phyloP scores from a whole-genome alignment of 2,797 vertebrate species.

The Oreochromis mossambicus region DNA sequence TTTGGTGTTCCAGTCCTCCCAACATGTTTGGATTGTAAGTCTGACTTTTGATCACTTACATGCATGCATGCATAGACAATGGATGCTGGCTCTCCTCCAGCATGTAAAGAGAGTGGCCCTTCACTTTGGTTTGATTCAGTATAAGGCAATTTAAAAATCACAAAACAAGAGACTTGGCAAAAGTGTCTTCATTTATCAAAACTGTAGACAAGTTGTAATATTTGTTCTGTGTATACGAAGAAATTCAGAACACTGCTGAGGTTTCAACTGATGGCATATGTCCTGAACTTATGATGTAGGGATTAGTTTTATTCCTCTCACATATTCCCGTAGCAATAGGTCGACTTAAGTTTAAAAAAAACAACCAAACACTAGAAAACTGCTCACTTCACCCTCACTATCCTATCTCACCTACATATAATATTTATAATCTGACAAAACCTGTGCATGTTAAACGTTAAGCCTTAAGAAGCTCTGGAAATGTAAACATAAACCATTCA shows the following conservation, averaged over 20 bases:
- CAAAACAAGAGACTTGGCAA: background rate
- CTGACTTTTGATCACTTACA: background rate
- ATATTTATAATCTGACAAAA: background rate
- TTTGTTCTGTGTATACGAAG: background rate
- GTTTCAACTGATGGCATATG: background rate
- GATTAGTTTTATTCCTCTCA: background rate
- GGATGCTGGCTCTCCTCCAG: background rate
- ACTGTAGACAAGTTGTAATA: background rate
- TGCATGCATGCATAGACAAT: background rate
- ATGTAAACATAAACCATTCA: slow-evolving; percentile 2
- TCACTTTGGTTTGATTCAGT: background rate
- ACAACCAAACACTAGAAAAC: background rate
- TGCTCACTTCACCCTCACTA: background rate
- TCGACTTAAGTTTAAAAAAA: background rate
- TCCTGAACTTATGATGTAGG: background rate
- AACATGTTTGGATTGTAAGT: background rate
- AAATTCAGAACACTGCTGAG: background rate
- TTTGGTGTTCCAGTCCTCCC: background rate
- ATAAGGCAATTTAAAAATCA: background rate
- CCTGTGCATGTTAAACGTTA: background rate
- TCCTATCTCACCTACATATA: background rate
- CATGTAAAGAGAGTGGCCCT: background rate
- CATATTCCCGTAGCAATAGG: background rate
- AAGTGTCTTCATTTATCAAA: background rate
- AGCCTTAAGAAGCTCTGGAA: background rate